phyloP scores from a whole-genome alignment of 2,113 vertebrate genomes.

The Alethe castanea region DNA sequence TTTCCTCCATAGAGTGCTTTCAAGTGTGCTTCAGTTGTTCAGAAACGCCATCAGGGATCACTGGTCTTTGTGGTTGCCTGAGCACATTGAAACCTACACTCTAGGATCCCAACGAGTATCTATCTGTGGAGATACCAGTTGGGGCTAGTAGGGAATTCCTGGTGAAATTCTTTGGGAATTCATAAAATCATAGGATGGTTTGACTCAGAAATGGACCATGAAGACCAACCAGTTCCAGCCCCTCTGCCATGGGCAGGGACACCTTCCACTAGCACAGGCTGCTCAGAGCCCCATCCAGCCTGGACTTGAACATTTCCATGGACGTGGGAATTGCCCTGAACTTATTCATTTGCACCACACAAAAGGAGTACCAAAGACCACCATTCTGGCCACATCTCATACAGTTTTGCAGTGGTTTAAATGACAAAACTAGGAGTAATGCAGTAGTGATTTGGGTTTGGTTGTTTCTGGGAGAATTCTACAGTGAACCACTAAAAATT shows the following conservation, averaged over 20 bases:
- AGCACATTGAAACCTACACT: background rate
- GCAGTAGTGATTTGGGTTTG: background rate
- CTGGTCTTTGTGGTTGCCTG: background rate
- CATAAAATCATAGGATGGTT: background rate
- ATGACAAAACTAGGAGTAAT: background rate
- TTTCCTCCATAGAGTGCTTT: background rate
- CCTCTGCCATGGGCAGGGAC: background rate
- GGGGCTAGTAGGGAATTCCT: background rate
- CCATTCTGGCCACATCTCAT: background rate
- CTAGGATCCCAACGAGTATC: background rate
- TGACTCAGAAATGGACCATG: rapidly evolving
- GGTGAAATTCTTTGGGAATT: background rate
- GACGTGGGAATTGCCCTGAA: background rate
- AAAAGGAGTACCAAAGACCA: background rate
- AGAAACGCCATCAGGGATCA: background rate
- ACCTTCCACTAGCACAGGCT: background rate
- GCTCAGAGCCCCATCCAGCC: background rate
- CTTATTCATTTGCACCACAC: background rate
- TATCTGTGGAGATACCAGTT: rapidly evolving
- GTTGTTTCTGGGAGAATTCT: background rate
- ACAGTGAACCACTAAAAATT: background rate
- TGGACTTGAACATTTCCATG: background rate
- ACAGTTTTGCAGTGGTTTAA: background rate
- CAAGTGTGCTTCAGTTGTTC: background rate
- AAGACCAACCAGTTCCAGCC: background rate